These are phyloP conservation scores for Lathronympha strigana DNA, from an alignment of 2,888 invertebrate genomes.

Conservation along the genomic window DNA sequence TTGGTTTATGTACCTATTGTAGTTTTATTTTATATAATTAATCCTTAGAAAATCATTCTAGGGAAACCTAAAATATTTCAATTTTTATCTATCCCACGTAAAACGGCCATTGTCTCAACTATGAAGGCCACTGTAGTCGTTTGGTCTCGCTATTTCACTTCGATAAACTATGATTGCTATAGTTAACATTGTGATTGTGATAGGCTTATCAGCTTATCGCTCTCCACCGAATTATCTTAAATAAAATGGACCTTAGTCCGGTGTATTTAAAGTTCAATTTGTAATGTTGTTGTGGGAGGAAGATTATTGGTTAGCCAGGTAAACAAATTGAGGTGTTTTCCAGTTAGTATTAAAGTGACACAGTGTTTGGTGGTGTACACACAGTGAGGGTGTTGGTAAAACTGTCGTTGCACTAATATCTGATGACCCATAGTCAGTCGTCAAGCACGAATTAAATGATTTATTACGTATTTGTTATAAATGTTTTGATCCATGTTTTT, in stretches of 20 bases:
- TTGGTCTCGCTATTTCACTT: conserved; percentile 20
- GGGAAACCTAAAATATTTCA: too few relatives aligned
- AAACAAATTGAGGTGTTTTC: conserved; percentile 23
- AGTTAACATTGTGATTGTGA: conserved; percentile 21
- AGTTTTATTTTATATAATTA: too few relatives aligned
- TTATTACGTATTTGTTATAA: too few relatives aligned
- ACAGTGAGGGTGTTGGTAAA: not conserved
- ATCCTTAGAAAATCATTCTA: too few relatives aligned
- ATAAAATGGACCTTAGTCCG: not conserved
- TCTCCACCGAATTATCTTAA: not conserved
- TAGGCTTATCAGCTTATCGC: conserved; percentile 30
- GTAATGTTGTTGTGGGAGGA: conserved; percentile 3
- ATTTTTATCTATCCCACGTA: too few relatives aligned
- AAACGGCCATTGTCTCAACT: not conserved
- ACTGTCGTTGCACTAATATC: not conserved
- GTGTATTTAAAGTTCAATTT: not conserved
- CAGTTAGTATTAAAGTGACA: conserved; percentile 18
- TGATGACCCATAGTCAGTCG: too few relatives aligned
- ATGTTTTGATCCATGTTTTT: too few relatives aligned
- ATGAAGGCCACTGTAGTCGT: not conserved
- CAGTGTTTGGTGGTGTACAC: conserved; percentile 20
- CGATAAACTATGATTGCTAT: conserved; percentile 19
- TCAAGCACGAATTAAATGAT: too few relatives aligned
- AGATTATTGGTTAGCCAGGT: conserved; percentile 26
- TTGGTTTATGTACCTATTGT: too few relatives aligned